Percentiles rank a stretch among this genome's conserved stretches.
phyloP scores from a whole-genome alignment of 2,797 vertebrate genomes.

The Netta rufina region DNA sequence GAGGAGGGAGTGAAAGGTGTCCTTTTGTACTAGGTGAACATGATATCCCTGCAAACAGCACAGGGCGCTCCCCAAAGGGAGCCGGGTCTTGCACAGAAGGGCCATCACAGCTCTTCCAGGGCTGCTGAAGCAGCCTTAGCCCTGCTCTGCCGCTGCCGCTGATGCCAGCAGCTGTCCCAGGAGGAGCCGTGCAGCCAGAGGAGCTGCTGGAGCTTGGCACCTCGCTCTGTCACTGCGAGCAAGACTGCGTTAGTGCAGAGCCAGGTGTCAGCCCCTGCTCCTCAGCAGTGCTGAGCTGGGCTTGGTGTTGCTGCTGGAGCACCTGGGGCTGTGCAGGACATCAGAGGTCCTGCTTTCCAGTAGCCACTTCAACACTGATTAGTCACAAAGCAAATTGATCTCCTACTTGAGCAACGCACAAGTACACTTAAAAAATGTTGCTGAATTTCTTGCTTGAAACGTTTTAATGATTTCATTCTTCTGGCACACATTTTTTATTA shows the following conservation, averaged over 20 bases:
- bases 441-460: background rate
- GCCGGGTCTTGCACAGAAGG: background rate
- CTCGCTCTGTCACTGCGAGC: fast-evolving
- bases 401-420: background rate
- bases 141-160: background rate
- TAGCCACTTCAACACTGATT: background rate
- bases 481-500: background rate
- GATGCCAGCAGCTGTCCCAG: background rate
- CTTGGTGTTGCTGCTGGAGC: background rate
- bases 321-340: background rate
- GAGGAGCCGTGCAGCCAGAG: background rate
- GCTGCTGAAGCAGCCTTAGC: background rate
- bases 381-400: background rate
- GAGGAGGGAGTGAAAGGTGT: background rate
- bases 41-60: background rate
- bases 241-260: background rate
- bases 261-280: background rate
- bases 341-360: background rate
- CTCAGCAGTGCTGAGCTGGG: background rate
- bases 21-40: background rate
- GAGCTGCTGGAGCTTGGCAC: background rate
- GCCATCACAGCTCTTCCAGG: background rate
- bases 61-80: background rate
- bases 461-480: background rate
- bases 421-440: background rate